Evolutionary conservation across 2,888 invertebrate species (phyloP).

Genomic region (Scrobipalpa atriplicella): DNA sequence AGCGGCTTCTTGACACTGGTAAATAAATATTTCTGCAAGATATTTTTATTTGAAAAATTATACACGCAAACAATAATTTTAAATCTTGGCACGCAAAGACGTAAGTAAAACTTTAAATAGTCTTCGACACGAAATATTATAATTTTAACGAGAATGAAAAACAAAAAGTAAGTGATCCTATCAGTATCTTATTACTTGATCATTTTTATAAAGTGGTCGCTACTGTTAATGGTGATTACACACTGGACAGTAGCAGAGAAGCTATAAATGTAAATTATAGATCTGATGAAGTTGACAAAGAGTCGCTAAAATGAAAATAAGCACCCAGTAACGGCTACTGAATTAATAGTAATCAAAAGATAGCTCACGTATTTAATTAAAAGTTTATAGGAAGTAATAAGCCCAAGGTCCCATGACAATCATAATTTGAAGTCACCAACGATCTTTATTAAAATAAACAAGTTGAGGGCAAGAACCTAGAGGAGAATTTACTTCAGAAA

Average conservation of each 20-base stretch:
- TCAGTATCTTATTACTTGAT: constrained; percentile 2
- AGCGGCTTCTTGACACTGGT: not conserved
- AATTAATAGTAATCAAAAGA: not conserved
- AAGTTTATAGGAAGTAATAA: constrained; percentile 11
- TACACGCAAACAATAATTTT: not conserved
- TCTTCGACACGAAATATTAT: not conserved
- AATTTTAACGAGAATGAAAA: constrained; percentile 2
- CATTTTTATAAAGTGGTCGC: constrained; percentile 6
- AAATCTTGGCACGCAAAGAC: constrained; percentile 1
- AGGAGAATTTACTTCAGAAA: constrained; percentile 54
- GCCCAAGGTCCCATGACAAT: not conserved
- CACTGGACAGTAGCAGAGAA: not conserved
- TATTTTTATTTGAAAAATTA: not conserved
- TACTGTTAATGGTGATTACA: constrained; percentile 18
- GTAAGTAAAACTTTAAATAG: not conserved
- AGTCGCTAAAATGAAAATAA: constrained; percentile 18
- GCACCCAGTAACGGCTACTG: not conserved
- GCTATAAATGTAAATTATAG: constrained; percentile 12
- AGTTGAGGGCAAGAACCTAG: constrained; percentile 64
- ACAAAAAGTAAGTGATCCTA: not conserved
- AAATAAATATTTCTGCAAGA: not conserved
- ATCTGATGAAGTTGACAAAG: constrained; percentile 15
- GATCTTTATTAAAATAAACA: constrained; percentile 34
- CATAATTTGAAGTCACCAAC: constrained; percentile 23
- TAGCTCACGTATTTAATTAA: constrained; percentile 4